Percentiles rank a stretch among this genome's conserved stretches.
Conservation (phyloP, 2,888 invertebrate genomes). For the Congeria kusceri region DNA sequence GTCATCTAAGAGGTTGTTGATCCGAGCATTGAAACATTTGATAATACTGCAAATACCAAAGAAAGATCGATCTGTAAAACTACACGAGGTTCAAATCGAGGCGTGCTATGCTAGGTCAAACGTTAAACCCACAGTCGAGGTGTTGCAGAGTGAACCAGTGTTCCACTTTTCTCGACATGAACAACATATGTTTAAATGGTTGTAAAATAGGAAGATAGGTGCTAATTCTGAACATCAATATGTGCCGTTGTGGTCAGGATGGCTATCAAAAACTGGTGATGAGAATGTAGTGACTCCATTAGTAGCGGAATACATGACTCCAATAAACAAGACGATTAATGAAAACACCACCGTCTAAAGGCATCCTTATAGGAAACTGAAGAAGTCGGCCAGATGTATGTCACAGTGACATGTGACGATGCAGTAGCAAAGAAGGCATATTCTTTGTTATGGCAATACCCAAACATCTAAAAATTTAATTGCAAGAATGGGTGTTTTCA, state of each 20-base stretch:
- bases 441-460: slow-evolving; percentile 45
- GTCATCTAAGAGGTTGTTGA: slow-evolving; percentile 60
- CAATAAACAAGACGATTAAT: slow-evolving; percentile 47
- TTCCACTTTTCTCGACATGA: slow-evolving; percentile 2
- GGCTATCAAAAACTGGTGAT: too few relatives aligned
- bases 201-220: too few relatives aligned
- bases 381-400: slow-evolving; percentile 47
- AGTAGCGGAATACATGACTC: slow-evolving; percentile 53
- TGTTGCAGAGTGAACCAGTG: background rate
- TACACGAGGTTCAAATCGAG: slow-evolving; percentile 8
- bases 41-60: background rate
- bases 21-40: too few relatives aligned
- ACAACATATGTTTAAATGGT: too few relatives aligned
- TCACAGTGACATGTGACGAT: slow-evolving; percentile 60
- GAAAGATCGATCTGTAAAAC: slow-evolving; percentile 9
- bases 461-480: slow-evolving; percentile 25
- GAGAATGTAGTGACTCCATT: too few relatives aligned
- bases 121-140: slow-evolving; percentile 22
- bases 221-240: too few relatives aligned
- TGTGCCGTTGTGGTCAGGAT: slow-evolving; percentile 52
- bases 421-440: slow-evolving; percentile 64
- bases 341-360: slow-evolving; percentile 60
- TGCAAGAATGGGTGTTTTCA: slow-evolving; percentile 45
- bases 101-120: slow-evolving; percentile 45
- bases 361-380: slow-evolving; percentile 34